A percentile compares a stretch with the other conserved stretches of the same genome.
Conservation (phyloP, 2,888 invertebrate genomes). For the Pristionchus arcanus region DNA sequence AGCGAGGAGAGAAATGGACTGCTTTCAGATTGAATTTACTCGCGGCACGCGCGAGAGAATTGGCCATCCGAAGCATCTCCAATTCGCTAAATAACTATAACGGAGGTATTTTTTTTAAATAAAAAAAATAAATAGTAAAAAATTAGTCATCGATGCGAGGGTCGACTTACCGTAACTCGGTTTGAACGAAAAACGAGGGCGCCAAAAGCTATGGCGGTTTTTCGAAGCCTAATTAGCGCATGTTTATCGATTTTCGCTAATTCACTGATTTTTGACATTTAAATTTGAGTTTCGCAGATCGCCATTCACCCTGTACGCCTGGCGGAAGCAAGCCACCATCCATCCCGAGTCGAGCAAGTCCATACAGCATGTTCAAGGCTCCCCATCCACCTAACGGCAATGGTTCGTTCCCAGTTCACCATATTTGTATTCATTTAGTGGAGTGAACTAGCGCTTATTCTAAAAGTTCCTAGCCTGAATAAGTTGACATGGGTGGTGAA, state of each 20-base stretch:
- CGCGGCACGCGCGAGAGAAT: conserved; percentile 34
- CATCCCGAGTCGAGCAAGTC: not conserved
- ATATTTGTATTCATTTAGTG: not conserved
- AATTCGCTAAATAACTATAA: conserved; percentile 1
- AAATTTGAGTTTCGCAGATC: not conserved
- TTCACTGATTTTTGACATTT: not conserved
- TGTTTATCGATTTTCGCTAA: conserved; percentile 34
- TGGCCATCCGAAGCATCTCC: conserved; percentile 42
- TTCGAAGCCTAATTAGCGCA: not conserved
- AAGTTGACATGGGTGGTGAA: not conserved
- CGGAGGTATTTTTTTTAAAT: conserved; percentile 31
- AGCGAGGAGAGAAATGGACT: not conserved
- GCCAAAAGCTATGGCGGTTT: conserved; percentile 18
- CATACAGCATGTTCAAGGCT: conserved; percentile 50
- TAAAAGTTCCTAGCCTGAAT: not conserved
- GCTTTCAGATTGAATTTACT: conserved; percentile 51
- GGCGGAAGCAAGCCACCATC: conserved; percentile 38
- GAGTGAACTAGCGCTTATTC: not conserved
- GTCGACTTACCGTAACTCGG: conserved; percentile 4
- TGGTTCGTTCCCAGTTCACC: not conserved
- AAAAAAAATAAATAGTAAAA: not conserved
- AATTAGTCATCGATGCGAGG: not conserved
- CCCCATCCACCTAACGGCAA: conserved; percentile 46
- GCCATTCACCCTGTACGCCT: conserved; percentile 41
- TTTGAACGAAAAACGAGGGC: not conserved